Base-by-base conservation (phyloP, 2,888 invertebrate genomes). In the Epinotia nisella region DNA sequence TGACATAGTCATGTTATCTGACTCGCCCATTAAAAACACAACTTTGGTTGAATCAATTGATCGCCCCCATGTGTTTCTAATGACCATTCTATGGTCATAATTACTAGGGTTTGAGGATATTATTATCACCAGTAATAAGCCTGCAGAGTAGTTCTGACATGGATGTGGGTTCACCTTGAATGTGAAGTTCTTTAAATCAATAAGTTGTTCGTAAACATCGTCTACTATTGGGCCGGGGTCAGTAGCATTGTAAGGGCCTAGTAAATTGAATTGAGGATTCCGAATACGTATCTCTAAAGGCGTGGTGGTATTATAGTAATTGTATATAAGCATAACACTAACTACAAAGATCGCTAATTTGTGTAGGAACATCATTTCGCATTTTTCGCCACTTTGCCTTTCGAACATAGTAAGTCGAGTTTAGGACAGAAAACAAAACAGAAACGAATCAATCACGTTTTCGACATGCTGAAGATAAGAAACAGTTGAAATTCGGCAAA, bases 11-110 rank as follows among this genome's bases (percentile, higher is more conserved):
- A 49, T 3, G 62, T 87, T 85, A 5, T 79, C 77, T 0, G 82
- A 69, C 0, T 87, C 82, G 29, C 97, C 97, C 9, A 97, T 80
- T 74, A 97, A 89, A 84, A 97, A 97, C 7, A 96, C 87, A 0
- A 96, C 84, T 79, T 95, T 94, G 0, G 95, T 87, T 0, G 92
- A 88, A 11, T 94, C 93, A 0, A 88, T 86, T 0, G 90, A 86
- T 15, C 91, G 90, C 0, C 96, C 97, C 97, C 97, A 97, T 0
- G 97, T 97, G 71, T 94, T 94, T 4, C 97, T 92, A 68, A 97
- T 96, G 0, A 95, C 85, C 65, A 90, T 90, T n/a, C 97, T 93
- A 76, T 96, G 96, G 19, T 94, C 93, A 24, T 88, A 85, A 83
- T 97, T 96, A 5, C 79, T 84, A 0, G 97, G 96, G 0, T 96